Evolutionary conservation across 2,797 vertebrate species (phyloP), one percentile per base, ranked within the genome.

Genomic region (Eulemur coronatus): DNA sequence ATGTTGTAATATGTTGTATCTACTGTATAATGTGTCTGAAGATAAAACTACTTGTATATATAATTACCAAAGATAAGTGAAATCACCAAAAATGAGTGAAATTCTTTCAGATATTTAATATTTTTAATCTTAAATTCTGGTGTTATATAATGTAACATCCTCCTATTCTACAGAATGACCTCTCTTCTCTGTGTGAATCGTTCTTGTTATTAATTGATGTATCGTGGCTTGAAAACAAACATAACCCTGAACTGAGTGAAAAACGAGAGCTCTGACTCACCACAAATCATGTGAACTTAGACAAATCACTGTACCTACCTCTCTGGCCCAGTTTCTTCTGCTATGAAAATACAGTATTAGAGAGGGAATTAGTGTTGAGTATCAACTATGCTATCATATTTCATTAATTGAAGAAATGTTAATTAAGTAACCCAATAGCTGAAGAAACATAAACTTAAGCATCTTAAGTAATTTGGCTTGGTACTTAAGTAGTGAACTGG

Each of bases 1-100:
- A 22, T 92, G 59, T 95, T 97, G 95, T 97, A 97, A 94, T 89
- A 84, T 11, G n/a, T 52, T 87, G 7, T 61, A 46, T 78, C 14
- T 72, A 85, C 43, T 69, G 3, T 79, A 63, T 91, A 75, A 70
- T 87, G 65, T 84, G 78, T 94, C 63, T 73, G 93, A 89, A 87
- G 43, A 91, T 85, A 70, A 96, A 94, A 88, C 33, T 84, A 20
- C 69, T 76, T 67, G 11, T 75, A 50, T 69, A 59, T 78, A 14
- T 57, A 81, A 69, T 89, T 88, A 55, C 11, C n/a, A 57, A 90
- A 87, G 46, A 50, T 81, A 93, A 76, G 13, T 88, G 20, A 96
- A 85, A 75, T 91, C 79, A 48, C 28, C 43, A 70, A 93, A 89
- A 35, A n/a, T 88, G 84, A 80, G 22, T 89, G 26, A 59, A 20